Percentiles rank a stretch among this genome's conserved stretches.
Conservation (phyloP, 2,113 vertebrate genomes). For the Scomber japonicus region DNA sequence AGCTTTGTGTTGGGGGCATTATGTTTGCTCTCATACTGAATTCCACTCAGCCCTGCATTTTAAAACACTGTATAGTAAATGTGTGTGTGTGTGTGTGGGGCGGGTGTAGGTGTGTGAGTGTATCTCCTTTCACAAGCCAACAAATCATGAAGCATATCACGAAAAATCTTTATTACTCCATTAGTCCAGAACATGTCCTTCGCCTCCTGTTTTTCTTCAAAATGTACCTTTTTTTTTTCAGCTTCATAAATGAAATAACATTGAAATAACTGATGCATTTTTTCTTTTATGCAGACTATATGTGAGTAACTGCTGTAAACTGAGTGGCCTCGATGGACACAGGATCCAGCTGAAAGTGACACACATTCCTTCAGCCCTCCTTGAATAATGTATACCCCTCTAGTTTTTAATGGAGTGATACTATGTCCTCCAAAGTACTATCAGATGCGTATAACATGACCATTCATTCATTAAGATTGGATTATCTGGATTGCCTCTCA, state of each 20-base stretch:
- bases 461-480: conserved; percentile 82
- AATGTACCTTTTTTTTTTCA: conserved; percentile 11
- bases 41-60: conserved; percentile 21
- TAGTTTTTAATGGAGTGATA: conserved; percentile 85
- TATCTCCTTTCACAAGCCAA: background rate
- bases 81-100: background rate
- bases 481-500: conserved; percentile 46
- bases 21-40: conserved; percentile 34
- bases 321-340: conserved; percentile 55
- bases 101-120: background rate
- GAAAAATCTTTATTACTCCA: conserved; percentile 19
- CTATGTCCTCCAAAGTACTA: conserved; percentile 86
- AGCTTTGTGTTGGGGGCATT: conserved; percentile 33
- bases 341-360: conserved; percentile 77
- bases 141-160: conserved; percentile 42
- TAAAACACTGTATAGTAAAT: background rate
- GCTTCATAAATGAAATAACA: background rate
- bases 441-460: conserved; percentile 86
- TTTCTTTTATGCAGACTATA: background rate
- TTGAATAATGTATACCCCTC: conserved; percentile 92
- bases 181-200: conserved; percentile 11
- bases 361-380: conserved; percentile 75
- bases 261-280: background rate
- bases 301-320: conserved; percentile 54
- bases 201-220: conserved; percentile 14